Base-by-base conservation (phyloP, 1,140 invertebrate species). In the Lanistes nyassanus region DNA sequence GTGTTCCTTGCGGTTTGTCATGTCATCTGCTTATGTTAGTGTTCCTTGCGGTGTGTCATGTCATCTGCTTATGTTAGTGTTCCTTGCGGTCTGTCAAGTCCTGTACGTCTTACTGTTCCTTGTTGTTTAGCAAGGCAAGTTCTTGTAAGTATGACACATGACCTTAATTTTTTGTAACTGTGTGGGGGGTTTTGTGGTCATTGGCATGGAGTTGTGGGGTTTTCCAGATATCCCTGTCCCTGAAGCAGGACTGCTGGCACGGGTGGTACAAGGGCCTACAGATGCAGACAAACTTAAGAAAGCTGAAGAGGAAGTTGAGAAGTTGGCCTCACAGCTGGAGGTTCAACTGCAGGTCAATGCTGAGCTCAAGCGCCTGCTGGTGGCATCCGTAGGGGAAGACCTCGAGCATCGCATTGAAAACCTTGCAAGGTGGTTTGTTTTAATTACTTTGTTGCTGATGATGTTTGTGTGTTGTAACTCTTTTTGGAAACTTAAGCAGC, bases 331-430 rank as follows among this genome's bases (percentile, higher is more conserved):
- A 84, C 93, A 95, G 79, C 89, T 94, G 6, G 94, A 86, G 74
- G 80, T 87, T 47, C 88, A 89, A 77, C 81, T 85, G 31, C 69
- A 97, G 93, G 95, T 98, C 0, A 98, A 98, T 90, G 93, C 94
- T 75, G 96, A 98, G 89, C 90, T 98, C 53, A 98, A 98, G 89
- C 97, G 94, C 86, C 92, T 98, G 85, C 87, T 98, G 51, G 95
- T 98, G 3, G 96, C 96, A 34, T 96, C 96, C 36, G 94, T 98
- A 62, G 97, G 97, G 26, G 96, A 98, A 90, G 97, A 98, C 90
- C 90, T 98, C 58, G 93, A 97, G 90, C 94, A 92, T 3, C 92
- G 94, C 88, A 95, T 98, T 2, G 95, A 97, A 86, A 92, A 94
- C 78, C 90, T 98, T 6, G 96, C 84, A 13, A 85, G 85, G 88